Conservation (phyloP, 2,888 invertebrate genomes). For the Nudaria mundana region DNA sequence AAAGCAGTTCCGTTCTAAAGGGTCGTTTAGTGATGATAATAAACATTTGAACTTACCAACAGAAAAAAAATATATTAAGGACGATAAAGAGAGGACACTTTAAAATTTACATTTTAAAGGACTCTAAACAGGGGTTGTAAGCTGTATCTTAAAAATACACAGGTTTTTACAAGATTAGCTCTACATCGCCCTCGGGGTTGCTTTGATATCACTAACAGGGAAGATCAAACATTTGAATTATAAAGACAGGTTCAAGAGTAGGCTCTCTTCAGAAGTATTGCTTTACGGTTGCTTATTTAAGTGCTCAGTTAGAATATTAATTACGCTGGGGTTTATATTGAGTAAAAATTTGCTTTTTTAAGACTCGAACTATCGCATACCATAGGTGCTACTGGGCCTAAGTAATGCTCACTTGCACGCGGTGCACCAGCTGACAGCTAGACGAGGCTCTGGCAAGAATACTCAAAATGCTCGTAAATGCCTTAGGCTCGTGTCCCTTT, state of each 20-base stretch:
- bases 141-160: slow-evolving; percentile 70
- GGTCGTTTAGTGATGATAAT: slow-evolving; percentile 26
- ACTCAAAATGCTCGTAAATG: too few species aligned
- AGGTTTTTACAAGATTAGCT: slow-evolving; percentile 66
- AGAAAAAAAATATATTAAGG: slow-evolving; percentile 36
- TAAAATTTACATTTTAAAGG: slow-evolving; percentile 61
- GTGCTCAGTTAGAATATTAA: slow-evolving; percentile 17
- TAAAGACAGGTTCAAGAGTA: slow-evolving; percentile 41
- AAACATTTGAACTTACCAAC: slow-evolving; percentile 34
- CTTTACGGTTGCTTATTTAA: slow-evolving; percentile 33
- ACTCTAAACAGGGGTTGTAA: slow-evolving; percentile 58
- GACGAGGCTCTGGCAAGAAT: too few species aligned
- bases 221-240: slow-evolving; percentile 62
- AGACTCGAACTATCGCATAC: too few species aligned
- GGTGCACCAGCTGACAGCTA: too few species aligned
- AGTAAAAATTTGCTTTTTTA: too few species aligned
- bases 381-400: too few species aligned
- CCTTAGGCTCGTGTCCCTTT: too few species aligned
- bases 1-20: slow-evolving; percentile 6
- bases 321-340: too few species aligned
- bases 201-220: slow-evolving; percentile 65
- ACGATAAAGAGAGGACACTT: slow-evolving; percentile 40
- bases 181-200: slow-evolving; percentile 45
- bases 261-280: slow-evolving; percentile 24
- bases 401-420: too few species aligned